Conservation (phyloP, 2,888 invertebrate genomes). For the Lithophane leautieri region DNA sequence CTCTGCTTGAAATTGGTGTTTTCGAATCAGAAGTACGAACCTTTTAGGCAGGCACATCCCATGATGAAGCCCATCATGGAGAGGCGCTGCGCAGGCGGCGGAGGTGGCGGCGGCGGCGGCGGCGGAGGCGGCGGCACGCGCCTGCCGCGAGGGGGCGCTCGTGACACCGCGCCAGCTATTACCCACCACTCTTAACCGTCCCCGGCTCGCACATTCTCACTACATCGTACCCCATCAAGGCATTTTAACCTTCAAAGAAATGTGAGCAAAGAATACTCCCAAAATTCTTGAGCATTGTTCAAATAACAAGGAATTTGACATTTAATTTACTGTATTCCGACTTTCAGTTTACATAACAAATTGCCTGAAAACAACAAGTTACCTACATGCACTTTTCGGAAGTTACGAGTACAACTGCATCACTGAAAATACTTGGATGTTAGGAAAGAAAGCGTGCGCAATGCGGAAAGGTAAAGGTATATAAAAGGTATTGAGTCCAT, state of each 20-base stretch:
- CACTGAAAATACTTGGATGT: slow-evolving; percentile 23
- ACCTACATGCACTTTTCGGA: slow-evolving; percentile 35
- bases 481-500: slow-evolving; percentile 43
- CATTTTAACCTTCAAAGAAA: slow-evolving; percentile 46
- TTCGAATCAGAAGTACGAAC: slow-evolving; percentile 82
- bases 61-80: slow-evolving; percentile 98
- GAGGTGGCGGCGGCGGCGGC: slow-evolving; percentile 75
- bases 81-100: slow-evolving; percentile 77
- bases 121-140: slow-evolving; percentile 87
- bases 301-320: slow-evolving; percentile 23
- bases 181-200: slow-evolving; percentile 80
- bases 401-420: slow-evolving; percentile 24
- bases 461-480: slow-evolving; percentile 56
- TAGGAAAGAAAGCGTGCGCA: slow-evolving; percentile 56
- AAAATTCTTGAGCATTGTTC: slow-evolving; percentile 46
- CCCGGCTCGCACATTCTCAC: slow-evolving; percentile 73
- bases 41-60: slow-evolving; percentile 98
- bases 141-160: slow-evolving; percentile 83
- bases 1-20: neutral
- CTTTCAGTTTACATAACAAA: slow-evolving; percentile 11
- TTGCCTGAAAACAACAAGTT: slow-evolving; percentile 17
- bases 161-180: slow-evolving; percentile 82
- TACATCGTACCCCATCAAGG: slow-evolving; percentile 64
- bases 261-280: slow-evolving; percentile 19
- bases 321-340: slow-evolving; percentile 20